A percentile compares a stretch with the other conserved stretches of the same genome.
Evolutionary conservation across 2,888 invertebrate genomes (phyloP).

Genomic region (Auanema sp.): DNA sequence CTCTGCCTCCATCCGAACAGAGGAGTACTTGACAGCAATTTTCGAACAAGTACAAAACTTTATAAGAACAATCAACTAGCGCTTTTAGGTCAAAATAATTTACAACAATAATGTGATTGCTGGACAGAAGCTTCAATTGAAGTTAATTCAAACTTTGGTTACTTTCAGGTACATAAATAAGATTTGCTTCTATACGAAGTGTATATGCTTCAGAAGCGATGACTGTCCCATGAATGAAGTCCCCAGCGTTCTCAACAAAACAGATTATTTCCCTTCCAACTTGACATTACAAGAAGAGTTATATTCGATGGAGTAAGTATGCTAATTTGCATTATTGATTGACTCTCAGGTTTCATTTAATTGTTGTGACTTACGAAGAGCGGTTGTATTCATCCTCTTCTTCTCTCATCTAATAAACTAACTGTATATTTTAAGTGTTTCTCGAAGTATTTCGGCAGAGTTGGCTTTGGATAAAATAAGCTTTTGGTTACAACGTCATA

Average conservation of each 20-base stretch:
- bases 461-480: conserved; percentile 35
- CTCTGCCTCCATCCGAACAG: conserved; percentile 28
- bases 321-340: background rate
- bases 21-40: conserved; percentile 43
- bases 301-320: no score
- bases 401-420: background rate
- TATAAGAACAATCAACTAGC: background rate
- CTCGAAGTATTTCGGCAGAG: conserved; percentile 32
- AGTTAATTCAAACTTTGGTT: conserved; percentile 17
- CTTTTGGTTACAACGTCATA: conserved; percentile 40
- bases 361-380: no score
- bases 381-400: no score
- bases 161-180: conserved; percentile 12
- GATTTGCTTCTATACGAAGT: background rate
- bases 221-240: no score
- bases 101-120: conserved; percentile 17
- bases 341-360: no score
- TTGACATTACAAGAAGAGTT: no score
- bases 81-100: conserved; percentile 18
- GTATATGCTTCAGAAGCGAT: no score
- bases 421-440: conserved; percentile 25
- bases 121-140: conserved; percentile 14
- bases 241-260: no score
- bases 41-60: conserved; percentile 45
- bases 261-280: no score